Conservation (phyloP, 2,113 vertebrate species). For the Pleuronectes platessa region DNA sequence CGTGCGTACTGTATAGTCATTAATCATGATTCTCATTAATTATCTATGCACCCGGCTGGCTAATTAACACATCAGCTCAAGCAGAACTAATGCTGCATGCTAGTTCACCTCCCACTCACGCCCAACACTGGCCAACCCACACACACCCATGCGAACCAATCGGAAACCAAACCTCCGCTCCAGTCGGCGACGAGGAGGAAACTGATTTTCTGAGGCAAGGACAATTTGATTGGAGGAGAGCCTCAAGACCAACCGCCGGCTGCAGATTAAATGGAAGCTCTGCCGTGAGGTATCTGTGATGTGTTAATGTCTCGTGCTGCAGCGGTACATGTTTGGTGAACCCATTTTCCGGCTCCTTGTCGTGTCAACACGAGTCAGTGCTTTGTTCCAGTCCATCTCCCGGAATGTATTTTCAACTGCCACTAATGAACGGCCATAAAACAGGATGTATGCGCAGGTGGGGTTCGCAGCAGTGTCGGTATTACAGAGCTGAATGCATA, state of each 20-base stretch:
- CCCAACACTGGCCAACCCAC: constrained; percentile 41
- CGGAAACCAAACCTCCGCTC: constrained; percentile 29
- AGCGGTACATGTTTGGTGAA: constrained; percentile 7
- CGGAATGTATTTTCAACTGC: constrained; percentile 6
- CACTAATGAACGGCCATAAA: constrained; percentile 5
- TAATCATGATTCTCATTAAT: constrained; percentile 84
- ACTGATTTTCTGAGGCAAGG: background rate
- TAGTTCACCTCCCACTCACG: constrained; percentile 75
- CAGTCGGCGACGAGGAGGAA: constrained; percentile 18
- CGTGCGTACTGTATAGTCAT: constrained; percentile 75
- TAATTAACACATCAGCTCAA: constrained; percentile 85
- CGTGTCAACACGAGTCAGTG: constrained; percentile 3
- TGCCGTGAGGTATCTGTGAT: background rate
- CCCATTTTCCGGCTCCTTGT: constrained; percentile 8
- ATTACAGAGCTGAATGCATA: too few relatives aligned
- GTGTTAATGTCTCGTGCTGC: constrained; percentile 20
- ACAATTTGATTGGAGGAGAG: background rate
- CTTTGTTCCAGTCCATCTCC: constrained; percentile 6
- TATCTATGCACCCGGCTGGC: constrained; percentile 77
- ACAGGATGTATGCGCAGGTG: background rate
- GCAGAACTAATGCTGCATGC: constrained; percentile 79
- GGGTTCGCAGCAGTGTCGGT: background rate
- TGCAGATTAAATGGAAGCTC: constrained; percentile 10
- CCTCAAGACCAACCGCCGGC: background rate
- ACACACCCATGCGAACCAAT: constrained; percentile 24